These are phyloP conservation scores for Stratiomys singularior DNA, from an alignment of 2,888 invertebrate species.

Conservation along the genomic window DNA sequence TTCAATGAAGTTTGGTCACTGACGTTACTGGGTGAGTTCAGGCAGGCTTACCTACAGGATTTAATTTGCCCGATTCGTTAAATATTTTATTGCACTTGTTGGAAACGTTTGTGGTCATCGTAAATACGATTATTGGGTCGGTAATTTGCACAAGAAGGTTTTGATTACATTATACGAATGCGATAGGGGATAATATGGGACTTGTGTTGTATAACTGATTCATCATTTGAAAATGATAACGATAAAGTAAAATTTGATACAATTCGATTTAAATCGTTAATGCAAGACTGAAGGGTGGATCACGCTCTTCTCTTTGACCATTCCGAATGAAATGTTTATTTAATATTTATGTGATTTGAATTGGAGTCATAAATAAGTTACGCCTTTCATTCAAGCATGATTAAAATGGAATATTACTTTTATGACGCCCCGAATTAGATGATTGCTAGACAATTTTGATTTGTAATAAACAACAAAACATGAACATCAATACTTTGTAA, in stretches of 20 bases:
- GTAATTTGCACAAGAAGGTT: no score
- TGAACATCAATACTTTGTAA: no score
- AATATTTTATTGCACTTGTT: background rate
- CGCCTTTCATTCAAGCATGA: no score
- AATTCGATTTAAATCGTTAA: background rate
- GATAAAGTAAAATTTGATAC: background rate
- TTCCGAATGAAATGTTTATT: no score
- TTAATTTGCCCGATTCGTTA: slow-evolving; percentile 16
- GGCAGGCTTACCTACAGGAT: slow-evolving; percentile 2
- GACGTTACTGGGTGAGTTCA: background rate
- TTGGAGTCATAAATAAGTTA: no score
- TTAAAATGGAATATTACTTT: no score
- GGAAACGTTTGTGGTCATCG: background rate
- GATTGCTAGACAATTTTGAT: no score
- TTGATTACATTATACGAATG: background rate
- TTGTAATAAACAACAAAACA: no score
- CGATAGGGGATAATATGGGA: slow-evolving; percentile 6
- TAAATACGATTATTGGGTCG: background rate
- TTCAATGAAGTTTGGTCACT: background rate
- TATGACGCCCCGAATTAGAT: no score
- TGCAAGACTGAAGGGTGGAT: no score
- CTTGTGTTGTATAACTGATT: slow-evolving; percentile 4
- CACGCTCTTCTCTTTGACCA: no score
- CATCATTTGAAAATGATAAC: background rate
- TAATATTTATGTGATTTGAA: no score